Evolutionary conservation across 2,113 vertebrate genomes (phyloP), one percentile per base, ranked within the genome.

Genomic region (Todiramphus saurophagus): DNA sequence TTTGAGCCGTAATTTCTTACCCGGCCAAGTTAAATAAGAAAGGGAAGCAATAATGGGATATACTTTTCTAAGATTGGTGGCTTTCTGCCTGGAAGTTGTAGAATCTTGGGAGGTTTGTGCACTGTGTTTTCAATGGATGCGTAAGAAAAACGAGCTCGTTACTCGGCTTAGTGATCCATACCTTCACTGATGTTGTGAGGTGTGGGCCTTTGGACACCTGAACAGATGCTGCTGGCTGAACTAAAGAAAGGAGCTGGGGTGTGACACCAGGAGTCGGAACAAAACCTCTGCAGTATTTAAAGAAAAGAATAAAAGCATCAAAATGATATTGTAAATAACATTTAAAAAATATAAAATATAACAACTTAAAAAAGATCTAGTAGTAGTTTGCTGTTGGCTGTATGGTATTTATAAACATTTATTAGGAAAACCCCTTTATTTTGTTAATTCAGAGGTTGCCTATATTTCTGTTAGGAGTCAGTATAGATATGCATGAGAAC

Each of bases 11-110:
- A 75, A 76, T 46, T 90, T 89, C 69, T 88, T 69, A 74, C 35
- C 67, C 83, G 90, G 86, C 84, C 96, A 94, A 96, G 78, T 58
- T 86, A 97, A 96, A 90, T 95, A 87, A 89, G 88, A 94, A 91
- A 93, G 94, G 80, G 97, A 90, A 89, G 80, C 84, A 95, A 51
- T 86, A 55, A 77, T 11, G 9, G 51, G 72, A 77, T 89, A 4
- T 48, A 39, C 51, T 73, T 89, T 59, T 90, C 50, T 11, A 53
- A 78, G 58, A 63, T 1, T 12, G 11, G 46, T 89, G 77, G 43
- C 35, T 84, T 91, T 73, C 48, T 0, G 0, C 74, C 17, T 67
- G 60, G 62, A 78, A 14, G 31, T 44, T 76, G 43, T 60, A 81
- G 68, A 63, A 35, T 75, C 66, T 35, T 68, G 43, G 33, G 51